Percentiles rank a stretch among this genome's conserved stretches.
These are phyloP conservation scores for Tupaia tana DNA, from an alignment of 2,113 vertebrate genomes.

Conservation along the genomic window DNA sequence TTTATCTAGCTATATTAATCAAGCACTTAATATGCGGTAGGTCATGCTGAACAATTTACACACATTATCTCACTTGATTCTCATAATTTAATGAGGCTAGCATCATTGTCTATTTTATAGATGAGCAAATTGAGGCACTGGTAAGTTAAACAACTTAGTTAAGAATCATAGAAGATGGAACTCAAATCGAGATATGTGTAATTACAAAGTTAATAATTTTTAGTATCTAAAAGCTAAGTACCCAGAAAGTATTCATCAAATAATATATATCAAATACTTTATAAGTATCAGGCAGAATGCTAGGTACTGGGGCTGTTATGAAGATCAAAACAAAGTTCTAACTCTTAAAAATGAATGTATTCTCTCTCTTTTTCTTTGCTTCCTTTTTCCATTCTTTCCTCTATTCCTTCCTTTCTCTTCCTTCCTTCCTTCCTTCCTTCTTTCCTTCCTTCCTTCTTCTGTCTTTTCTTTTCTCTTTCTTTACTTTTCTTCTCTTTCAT, in stretches of 20 bases:
- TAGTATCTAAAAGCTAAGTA: background rate
- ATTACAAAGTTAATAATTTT: background rate
- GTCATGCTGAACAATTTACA: background rate
- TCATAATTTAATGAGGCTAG: background rate
- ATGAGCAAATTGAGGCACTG: background rate
- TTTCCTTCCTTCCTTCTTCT: too few species aligned
- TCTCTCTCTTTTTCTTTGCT: too few species aligned
- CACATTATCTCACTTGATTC: background rate
- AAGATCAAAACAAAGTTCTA: background rate
- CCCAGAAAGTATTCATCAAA: background rate
- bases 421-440: too few species aligned
- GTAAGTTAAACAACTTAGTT: slow-evolving; percentile 4
- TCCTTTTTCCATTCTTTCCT: too few species aligned
- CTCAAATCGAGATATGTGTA: background rate
- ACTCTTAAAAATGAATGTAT: background rate
- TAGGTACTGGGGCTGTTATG: background rate
- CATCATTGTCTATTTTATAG: slow-evolving; percentile 1
- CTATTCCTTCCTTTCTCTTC: too few species aligned
- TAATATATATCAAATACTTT: background rate
- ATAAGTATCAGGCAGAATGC: background rate
- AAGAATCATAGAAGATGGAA: slow-evolving; percentile 10
- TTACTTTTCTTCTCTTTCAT: too few species aligned
- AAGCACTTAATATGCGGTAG: background rate
- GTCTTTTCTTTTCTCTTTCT: too few species aligned
- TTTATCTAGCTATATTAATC: background rate